Evolutionary conservation across 2,797 vertebrate species (phyloP), one percentile per base, ranked within the genome.

Genomic region (Halcyon leucocephala): DNA sequence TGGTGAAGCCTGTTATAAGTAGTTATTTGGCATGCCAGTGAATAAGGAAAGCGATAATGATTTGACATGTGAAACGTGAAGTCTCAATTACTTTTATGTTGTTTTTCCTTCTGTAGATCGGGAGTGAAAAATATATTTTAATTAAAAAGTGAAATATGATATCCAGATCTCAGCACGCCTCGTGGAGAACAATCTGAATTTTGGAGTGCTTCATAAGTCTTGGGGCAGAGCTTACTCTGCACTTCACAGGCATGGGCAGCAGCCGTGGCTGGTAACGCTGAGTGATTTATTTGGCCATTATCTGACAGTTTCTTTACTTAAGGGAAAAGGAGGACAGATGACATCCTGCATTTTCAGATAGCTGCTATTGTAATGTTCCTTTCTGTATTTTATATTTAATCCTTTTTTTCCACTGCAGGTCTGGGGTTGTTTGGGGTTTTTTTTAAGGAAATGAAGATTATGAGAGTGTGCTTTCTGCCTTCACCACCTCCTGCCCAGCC

Each of bases 11-110:
- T 95, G 72, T 81, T 91, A 31, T 76, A 84, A 95, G 93, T 61
- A 92, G 73, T 97, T 89, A 79, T 42, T 95, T 96, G 96, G 93
- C 91, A 84, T 49, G 80, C 86, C 79, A 86, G 88, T 28, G 91
- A 84, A 67, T 82, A 93, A 79, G 83, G 90, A 90, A 91, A 97
- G 93, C 91, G 60, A 88, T 86, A 91, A 67, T 35, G 82, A 76
- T 77, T 52, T 96, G 96, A 97, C 91, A 84, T 1, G 55, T 90
- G 96, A 96, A 96, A 96, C 55, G 82, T 88, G 94, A 97, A 95
- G 91, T 92, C 95, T 97, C 91, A 89, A 95, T 97, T 97, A 91
- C 91, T 97, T 96, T 97, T 93, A 95, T 95, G 96, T 95, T 97
- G 95, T 84, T 95, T 96, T 94, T 70, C 73, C 70, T 86, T 96